Base-by-base conservation (phyloP, 2,797 vertebrate genomes). In the Percopsis omiscomaycus region DNA sequence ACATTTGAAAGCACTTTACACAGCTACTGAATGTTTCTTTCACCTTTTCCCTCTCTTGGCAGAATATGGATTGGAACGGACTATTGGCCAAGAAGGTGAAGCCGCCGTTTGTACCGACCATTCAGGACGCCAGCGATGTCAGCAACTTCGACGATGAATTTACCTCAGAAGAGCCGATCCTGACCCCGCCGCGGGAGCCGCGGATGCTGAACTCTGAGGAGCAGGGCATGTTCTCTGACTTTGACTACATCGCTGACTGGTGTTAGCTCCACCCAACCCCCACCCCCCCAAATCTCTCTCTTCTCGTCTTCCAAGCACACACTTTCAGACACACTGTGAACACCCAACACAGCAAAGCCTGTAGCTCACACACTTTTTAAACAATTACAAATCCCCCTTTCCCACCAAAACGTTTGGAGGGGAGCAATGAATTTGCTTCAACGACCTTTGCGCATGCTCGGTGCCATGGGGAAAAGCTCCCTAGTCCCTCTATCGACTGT, bases 101-200 rank as follows among this genome's bases (percentile, higher is more conserved):
- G 82, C 96, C 98, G 0, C 97, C 97, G 0, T 99, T 99, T 3
- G 92, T 97, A 58, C 98, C 98, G 27, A 96, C 92, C 58, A 97
- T 99, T 77, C 93, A 95, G 91, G 94, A 93, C 66, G 61, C 94
- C 64, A 97, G 94, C 87, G 98, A 99, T 12, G 97, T 99, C 88
- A 99, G 98, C 89, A 99, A 99, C 88, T 99, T 99, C 16, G 98
- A 99, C 27, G 96, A 99, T 11, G 98, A 99, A 92, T 99, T 99
- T 94, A 99, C 98, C 91, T 99, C 97, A 60, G 98, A 99, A 92
- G 95, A 93, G 60, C 96, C 98, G 37, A 95, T 98, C 89, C 90
- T 99, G 78, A 99, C 98, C 81, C 98, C 98, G 22, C 97, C 98
- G 64, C 92, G 96, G 81, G 98, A 99, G 89, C 96, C 97, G 45